Base-by-base conservation (phyloP, 1,140 invertebrate genomes). In the Drosophila sproati region DNA sequence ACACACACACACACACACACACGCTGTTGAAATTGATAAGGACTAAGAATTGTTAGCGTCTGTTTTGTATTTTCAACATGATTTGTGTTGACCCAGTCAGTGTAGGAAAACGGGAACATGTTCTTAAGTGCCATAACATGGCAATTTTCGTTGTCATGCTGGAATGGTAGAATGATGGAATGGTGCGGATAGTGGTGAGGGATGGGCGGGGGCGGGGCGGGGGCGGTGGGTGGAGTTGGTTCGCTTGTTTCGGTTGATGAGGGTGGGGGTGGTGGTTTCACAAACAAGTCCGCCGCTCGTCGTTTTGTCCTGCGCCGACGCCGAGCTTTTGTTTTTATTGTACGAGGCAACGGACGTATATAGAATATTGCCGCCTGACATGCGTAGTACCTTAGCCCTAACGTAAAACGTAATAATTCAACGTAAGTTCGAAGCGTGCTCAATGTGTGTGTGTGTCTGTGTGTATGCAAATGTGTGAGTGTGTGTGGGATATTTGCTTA, bases 61-160 rank as follows among this genome's bases (percentile, higher is more conserved):
- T 39, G 45, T 62, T 35, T 47, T 50, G 60, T 62, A 12, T 39
- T 62, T 62, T 32, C 72, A 74, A 74, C 72, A 74, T 74, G 66
- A 69, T 69, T 74, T 74, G 66, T 69, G 72, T 74, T 74, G 72
- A 74, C 72, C 72, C 72, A 74, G 66, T 74, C 72, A 74, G 57
- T 20, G 51, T 57, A 12, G 12, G 32, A 29, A 43, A 56, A 64
- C 35, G 69, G 51, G 52, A 60, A 61, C 66, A 69, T 69, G 66
- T 39, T 52, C 47, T 51, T 47, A 48, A 56, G 52, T 55, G 41
- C 20, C 43, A 62, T 43, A 54, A 48, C 52, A 67, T 41, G 48
- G 47, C 59, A 70, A 37, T 45, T 61, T 50, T 70, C 57, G 50
- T 70, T 73, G 54, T 51, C 35, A 56, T 41, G 54, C n/a, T 39